Evolutionary conservation across 2,888 invertebrate species (phyloP).

Genomic region (Conomelus anceps): DNA sequence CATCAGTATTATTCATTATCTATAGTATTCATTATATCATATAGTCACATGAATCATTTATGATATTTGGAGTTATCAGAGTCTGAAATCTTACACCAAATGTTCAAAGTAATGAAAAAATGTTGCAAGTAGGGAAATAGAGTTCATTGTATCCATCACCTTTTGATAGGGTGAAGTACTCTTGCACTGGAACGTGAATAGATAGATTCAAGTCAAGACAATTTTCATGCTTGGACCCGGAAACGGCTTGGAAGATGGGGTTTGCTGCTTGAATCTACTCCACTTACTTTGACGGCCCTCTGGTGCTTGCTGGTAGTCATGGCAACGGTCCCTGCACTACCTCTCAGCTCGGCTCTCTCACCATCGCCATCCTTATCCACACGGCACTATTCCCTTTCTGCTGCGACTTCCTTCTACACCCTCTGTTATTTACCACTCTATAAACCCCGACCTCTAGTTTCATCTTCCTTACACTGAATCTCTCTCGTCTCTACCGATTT

Average conservation of each 20-base stretch:
- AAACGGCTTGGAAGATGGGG: neutral
- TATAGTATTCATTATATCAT: no score
- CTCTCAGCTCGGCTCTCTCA: neutral
- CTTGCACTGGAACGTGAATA: neutral
- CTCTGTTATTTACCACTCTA: neutral
- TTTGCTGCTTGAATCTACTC: neutral
- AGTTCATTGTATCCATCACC: neutral
- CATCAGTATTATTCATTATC: no score
- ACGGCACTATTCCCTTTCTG: no score
- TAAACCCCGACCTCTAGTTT: neutral
- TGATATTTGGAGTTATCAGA: no score
- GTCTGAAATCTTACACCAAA: no score
- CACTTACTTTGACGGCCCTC: neutral
- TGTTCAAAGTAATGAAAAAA: no score
- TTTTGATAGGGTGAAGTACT: neutral
- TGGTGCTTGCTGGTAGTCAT: neutral
- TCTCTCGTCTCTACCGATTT: no score
- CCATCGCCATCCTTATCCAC: neutral
- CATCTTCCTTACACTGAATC: neutral
- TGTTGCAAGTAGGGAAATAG: neutral
- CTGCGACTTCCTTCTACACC: neutral
- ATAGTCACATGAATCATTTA: no score
- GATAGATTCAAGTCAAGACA: neutral
- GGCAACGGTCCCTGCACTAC: neutral
- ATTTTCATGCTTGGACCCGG: neutral